These are phyloP conservation scores for Columba janthina DNA, from an alignment of 2,113 vertebrate species.

Conservation along the genomic window DNA sequence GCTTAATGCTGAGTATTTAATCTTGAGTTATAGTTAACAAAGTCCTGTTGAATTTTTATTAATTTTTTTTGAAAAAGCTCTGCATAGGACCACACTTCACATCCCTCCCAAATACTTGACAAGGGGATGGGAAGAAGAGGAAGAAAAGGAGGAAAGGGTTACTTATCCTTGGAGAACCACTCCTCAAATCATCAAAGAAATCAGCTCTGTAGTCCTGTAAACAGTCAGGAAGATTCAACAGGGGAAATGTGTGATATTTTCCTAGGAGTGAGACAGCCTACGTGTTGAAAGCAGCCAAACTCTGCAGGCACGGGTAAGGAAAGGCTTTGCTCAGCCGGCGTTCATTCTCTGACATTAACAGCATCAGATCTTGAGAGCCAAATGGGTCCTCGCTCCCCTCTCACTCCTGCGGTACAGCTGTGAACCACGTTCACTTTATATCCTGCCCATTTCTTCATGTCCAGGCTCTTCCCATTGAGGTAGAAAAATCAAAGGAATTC, in stretches of 20 bases:
- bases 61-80: too few species aligned
- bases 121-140: neutral
- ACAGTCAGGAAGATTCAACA: neutral
- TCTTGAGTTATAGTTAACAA: neutral
- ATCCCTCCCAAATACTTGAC: neutral
- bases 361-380: neutral
- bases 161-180: neutral
- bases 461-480: neutral
- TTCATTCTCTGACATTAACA: too few species aligned
- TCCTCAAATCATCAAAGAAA: neutral
- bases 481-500: neutral
- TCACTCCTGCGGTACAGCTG: neutral
- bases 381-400: neutral
- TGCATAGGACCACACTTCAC: too few species aligned
- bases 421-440: too few species aligned
- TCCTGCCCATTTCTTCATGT: neutral
- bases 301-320: neutral
- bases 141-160: neutral
- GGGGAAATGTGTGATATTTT: neutral
- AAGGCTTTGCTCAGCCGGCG: neutral
- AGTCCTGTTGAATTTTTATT: neutral
- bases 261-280: neutral
- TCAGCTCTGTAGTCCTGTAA: neutral
- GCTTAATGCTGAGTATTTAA: neutral
- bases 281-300: neutral